phyloP scores from a whole-genome alignment of 35 echinoderm and acorn worm genomes.

The Strongylocentrotus purpuratus region DNA sequence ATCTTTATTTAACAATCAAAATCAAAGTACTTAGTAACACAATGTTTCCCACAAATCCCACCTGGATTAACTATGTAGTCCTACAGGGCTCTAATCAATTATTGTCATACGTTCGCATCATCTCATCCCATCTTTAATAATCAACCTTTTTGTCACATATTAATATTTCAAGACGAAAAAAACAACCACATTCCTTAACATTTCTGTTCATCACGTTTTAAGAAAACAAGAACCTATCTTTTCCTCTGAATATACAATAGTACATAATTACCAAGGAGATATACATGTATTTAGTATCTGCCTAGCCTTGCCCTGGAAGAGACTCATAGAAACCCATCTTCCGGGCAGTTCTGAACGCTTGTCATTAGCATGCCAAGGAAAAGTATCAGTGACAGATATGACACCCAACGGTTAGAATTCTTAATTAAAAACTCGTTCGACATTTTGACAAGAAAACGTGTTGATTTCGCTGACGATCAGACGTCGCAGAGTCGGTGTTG shows the following conservation, averaged over 20 bases:
- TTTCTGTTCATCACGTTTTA: background rate
- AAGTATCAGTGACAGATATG: slow-evolving; percentile 11
- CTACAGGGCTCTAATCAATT: too few species aligned
- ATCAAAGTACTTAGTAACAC: too few species aligned
- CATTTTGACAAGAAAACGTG: slow-evolving; percentile 11
- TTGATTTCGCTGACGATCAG: background rate
- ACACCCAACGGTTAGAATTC: slow-evolving; percentile 9
- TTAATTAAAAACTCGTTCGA: slow-evolving; percentile 2
- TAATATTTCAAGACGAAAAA: too few species aligned
- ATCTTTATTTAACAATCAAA: too few species aligned
- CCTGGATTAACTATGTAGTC: too few species aligned
- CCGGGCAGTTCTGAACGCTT: slow-evolving; percentile 6
- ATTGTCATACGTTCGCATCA: too few species aligned
- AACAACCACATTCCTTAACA: too few species aligned
- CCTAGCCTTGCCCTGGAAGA: background rate
- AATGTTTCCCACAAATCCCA: too few species aligned
- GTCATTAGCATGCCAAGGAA: background rate
- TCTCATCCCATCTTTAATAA: too few species aligned
- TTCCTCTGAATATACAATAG: too few species aligned
- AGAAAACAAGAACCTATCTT: background rate
- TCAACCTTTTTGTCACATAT: too few species aligned
- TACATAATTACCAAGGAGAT: too few species aligned
- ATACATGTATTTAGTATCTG: background rate
- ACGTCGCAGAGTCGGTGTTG: background rate
- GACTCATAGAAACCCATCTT: background rate